A percentile compares a stretch with the other conserved stretches of the same genome.
These are phyloP conservation scores for Chrysomela aeneicollis DNA, from an alignment of 2,888 invertebrate genomes.

Conservation along the genomic window DNA sequence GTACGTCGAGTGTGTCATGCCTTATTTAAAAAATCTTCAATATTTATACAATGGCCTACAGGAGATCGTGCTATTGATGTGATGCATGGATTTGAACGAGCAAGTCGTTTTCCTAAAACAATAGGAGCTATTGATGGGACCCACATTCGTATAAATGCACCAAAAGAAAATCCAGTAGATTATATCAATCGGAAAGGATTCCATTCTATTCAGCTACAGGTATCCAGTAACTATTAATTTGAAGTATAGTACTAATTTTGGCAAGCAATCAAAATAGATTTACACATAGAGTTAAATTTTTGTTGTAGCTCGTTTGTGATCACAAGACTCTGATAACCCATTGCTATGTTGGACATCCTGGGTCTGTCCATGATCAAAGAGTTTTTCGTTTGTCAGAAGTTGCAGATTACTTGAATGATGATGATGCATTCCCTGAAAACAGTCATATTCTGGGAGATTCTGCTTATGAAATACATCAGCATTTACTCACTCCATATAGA, in stretches of 20 bases:
- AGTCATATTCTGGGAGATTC: constrained; percentile 21
- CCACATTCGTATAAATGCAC: constrained; percentile 8
- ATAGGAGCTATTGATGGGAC: constrained; percentile 7
- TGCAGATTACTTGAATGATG: constrained; percentile 13
- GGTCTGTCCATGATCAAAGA: constrained; percentile 42
- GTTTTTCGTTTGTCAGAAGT: constrained; percentile 39
- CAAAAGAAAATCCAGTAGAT: constrained; percentile 19
- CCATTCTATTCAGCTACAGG: constrained; percentile 23
- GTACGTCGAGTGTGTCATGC: constrained; percentile 19
- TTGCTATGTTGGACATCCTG: constrained; percentile 39
- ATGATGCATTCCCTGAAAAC: constrained; percentile 14
- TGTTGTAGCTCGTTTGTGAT: constrained; percentile 41
- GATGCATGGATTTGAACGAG: constrained; percentile 7
- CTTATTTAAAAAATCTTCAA: constrained; percentile 10
- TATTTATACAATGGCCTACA: constrained; percentile 9
- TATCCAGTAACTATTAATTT: constrained; percentile 14
- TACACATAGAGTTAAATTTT: constrained; percentile 1
- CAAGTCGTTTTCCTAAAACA: background rate
- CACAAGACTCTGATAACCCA: constrained; percentile 36
- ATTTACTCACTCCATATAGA: constrained; percentile 21
- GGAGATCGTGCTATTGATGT: constrained; percentile 2
- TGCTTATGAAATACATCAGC: constrained; percentile 22
- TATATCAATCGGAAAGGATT: constrained; percentile 12
- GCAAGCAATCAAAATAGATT: background rate
- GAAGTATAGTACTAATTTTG: background rate